A percentile compares a stretch with the other conserved stretches of the same genome.
Conservation (phyloP, 2,888 invertebrate species). For the Xylocampa areola region DNA sequence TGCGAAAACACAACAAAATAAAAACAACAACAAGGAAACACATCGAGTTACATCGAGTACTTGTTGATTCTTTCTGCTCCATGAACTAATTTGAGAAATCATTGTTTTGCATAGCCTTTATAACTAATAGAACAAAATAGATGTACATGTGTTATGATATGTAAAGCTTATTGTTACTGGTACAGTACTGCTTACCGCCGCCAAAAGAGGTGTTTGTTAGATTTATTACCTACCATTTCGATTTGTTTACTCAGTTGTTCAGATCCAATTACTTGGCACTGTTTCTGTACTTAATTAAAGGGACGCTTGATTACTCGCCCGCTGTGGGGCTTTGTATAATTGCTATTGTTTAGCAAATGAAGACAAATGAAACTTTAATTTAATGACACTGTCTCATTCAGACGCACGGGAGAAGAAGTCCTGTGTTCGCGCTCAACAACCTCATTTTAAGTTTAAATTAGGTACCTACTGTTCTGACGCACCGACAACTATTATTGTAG, state of each 20-base stretch:
- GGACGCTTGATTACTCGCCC: conserved; percentile 90
- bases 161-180: conserved; percentile 44
- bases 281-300: conserved; percentile 90
- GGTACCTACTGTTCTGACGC: conserved; percentile 60
- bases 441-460: conserved; percentile 78
- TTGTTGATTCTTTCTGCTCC: conserved; percentile 45
- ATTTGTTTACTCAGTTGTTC: conserved; percentile 90
- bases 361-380: conserved; percentile 90
- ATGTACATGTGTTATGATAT: conserved; percentile 46
- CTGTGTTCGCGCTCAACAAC: conserved; percentile 72
- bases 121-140: conserved; percentile 35
- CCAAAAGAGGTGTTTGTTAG: conserved; percentile 87
- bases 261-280: conserved; percentile 90
- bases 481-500: conserved; percentile 18
- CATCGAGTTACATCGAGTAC: conserved; percentile 17
- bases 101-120: conserved; percentile 32
- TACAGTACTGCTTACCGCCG: conserved; percentile 74
- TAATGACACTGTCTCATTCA: conserved; percentile 89
- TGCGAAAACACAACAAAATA: conserved; percentile 13
- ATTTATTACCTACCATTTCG: conserved; percentile 89
- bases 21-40: conserved; percentile 10
- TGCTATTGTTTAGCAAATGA: conserved; percentile 90
- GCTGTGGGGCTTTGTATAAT: conserved; percentile 90
- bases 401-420: conserved; percentile 80
- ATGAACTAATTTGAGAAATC: conserved; percentile 14